These are phyloP conservation scores for Dallia pectoralis DNA, from an alignment of 2,797 vertebrate genomes.

Conservation along the genomic window DNA sequence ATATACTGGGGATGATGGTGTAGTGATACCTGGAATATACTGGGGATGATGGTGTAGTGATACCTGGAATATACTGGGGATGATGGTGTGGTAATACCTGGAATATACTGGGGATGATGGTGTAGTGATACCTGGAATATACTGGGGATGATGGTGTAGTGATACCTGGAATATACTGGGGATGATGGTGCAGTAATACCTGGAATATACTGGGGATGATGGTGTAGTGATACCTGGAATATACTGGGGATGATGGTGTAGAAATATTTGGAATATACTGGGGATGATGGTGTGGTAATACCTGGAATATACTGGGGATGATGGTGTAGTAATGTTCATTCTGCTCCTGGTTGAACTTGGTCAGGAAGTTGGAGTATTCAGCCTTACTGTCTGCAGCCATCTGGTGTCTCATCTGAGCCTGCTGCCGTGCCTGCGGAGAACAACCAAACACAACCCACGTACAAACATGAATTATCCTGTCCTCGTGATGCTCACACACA, in stretches of 20 bases:
- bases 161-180: constrained; percentile 27
- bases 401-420: constrained; percentile 91
- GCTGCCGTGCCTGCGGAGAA: constrained; percentile 74
- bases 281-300: constrained; percentile 25
- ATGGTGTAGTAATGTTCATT: constrained; percentile 91
- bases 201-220: constrained; percentile 74
- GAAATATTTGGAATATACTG: background rate
- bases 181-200: background rate
- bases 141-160: background rate
- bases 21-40: background rate
- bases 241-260: constrained; percentile 38
- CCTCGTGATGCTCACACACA: background rate
- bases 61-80: background rate
- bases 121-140: background rate
- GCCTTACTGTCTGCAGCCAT: constrained; percentile 93
- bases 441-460: constrained; percentile 6
- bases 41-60: background rate
- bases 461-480: background rate
- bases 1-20: background rate
- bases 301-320: constrained; percentile 92
- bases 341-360: constrained; percentile 96
- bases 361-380: constrained; percentile 88
- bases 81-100: background rate
- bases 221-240: constrained; percentile 79
- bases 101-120: background rate